Conservation (phyloP, 2,888 invertebrate genomes). For the Spodoptera littoralis region DNA sequence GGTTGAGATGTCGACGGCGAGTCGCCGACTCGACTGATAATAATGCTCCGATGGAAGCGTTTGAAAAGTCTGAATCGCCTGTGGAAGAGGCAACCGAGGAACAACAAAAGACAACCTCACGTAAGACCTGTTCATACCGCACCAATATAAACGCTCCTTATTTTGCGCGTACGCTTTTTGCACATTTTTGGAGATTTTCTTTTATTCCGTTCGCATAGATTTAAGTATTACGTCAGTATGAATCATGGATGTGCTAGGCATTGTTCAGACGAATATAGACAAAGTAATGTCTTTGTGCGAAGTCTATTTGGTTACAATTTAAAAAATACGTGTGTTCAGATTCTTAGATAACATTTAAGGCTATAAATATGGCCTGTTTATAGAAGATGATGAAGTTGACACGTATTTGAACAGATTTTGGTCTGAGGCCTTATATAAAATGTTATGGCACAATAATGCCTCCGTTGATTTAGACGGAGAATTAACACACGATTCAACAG, state of each 20-base stretch:
- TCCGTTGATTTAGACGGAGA: conserved; percentile 13
- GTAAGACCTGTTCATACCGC: conserved; percentile 75
- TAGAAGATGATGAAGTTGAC: conserved; percentile 16
- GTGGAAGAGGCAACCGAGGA: conserved; percentile 62
- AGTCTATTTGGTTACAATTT: conserved; percentile 39
- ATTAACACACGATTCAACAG: conserved; percentile 34
- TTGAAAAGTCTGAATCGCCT: conserved; percentile 68
- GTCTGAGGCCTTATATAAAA: conserved; percentile 22
- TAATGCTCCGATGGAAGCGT: conserved; percentile 72
- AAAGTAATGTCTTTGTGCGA: conserved; percentile 40
- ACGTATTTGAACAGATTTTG: conserved; percentile 5
- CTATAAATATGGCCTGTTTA: conserved; percentile 38
- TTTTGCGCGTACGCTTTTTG: conserved; percentile 65
- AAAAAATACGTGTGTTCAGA: conserved; percentile 29
- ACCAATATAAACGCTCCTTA: conserved; percentile 59
- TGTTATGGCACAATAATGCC: conserved; percentile 23
- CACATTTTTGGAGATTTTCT: conserved; percentile 65
- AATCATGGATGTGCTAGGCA: conserved; percentile 66
- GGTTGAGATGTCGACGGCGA: conserved; percentile 81
- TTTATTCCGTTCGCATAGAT: conserved; percentile 41
- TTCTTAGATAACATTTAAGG: conserved; percentile 31
- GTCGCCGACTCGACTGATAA: conserved; percentile 77
- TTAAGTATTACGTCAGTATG: conserved; percentile 66
- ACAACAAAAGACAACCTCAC: conserved; percentile 70
- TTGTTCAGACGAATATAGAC: conserved; percentile 37